Percentiles rank a stretch among this genome's conserved stretches.
Evolutionary conservation across 2,113 vertebrate species (phyloP).

Genomic region (Ophthalmolycus amberensis): DNA sequence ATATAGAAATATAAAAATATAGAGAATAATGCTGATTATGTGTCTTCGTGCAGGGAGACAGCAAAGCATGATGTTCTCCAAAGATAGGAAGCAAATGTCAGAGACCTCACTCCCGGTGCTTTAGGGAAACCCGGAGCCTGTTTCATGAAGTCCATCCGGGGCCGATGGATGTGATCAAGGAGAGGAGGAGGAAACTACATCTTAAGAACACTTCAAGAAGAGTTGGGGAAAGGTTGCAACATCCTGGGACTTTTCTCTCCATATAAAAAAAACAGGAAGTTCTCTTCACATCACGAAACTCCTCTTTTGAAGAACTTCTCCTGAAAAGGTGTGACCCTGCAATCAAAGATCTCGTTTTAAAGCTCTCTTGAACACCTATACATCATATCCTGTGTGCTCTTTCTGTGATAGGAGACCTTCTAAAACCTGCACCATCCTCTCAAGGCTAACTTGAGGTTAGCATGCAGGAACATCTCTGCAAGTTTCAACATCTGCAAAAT

Average conservation of each 20-base stretch:
- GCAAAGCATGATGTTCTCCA: constrained; percentile 4
- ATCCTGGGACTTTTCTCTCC: not conserved
- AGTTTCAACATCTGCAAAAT: not conserved
- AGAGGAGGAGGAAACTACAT: not conserved
- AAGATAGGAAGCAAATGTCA: constrained; percentile 13
- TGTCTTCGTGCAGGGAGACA: not conserved
- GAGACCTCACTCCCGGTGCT: constrained; percentile 13
- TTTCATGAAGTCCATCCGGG: not conserved
- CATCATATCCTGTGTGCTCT: not conserved
- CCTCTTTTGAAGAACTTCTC: not conserved
- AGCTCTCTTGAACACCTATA: not conserved
- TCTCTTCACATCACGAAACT: not conserved
- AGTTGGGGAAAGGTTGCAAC: not conserved
- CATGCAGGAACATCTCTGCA: not conserved
- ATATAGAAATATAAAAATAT: too few relatives aligned
- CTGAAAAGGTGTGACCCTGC: not conserved
- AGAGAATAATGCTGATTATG: not conserved
- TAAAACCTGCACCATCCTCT: not conserved
- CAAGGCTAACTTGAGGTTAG: not conserved
- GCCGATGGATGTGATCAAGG: not conserved
- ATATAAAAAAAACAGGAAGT: not conserved
- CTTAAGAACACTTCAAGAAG: not conserved
- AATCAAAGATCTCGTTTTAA: not conserved
- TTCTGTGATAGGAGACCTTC: not conserved
- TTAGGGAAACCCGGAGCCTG: not conserved